Conservation (phyloP, 2,113 vertebrate genomes). For the Carollia perspicillata region DNA sequence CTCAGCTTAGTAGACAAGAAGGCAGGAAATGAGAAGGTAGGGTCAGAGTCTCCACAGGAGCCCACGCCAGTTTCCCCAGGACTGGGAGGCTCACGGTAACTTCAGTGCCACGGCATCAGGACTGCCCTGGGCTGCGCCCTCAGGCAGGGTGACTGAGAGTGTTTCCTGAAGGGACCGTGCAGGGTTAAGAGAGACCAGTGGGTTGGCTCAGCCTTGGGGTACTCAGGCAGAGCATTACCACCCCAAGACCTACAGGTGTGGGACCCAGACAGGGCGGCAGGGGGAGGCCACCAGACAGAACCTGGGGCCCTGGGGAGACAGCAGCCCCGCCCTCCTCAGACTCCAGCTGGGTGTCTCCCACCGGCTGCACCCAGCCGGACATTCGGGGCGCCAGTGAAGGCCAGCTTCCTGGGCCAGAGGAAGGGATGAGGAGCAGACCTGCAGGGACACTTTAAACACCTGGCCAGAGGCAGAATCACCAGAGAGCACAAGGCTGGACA, state of each 20-base stretch:
- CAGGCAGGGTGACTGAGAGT: background rate
- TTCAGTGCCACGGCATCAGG: background rate
- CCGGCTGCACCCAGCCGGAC: background rate
- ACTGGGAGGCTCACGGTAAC: background rate
- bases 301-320: background rate
- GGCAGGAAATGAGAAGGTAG: background rate
- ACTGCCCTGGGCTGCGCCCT: background rate
- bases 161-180: background rate
- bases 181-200: background rate
- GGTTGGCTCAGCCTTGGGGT: background rate
- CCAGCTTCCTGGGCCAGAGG: background rate
- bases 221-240: background rate
- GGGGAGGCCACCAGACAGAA: background rate
- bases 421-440: background rate
- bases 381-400: background rate
- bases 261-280: background rate
- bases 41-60: background rate
- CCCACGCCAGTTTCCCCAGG: background rate
- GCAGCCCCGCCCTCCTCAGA: background rate
- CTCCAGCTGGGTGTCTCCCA: background rate
- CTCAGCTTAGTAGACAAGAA: background rate
- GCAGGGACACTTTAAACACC: background rate
- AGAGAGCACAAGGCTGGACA: background rate
- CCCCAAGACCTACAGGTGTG: background rate
- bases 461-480: background rate